Evolutionary conservation across 1,140 invertebrate species (phyloP).

Genomic region (Atta cephalotes): DNA sequence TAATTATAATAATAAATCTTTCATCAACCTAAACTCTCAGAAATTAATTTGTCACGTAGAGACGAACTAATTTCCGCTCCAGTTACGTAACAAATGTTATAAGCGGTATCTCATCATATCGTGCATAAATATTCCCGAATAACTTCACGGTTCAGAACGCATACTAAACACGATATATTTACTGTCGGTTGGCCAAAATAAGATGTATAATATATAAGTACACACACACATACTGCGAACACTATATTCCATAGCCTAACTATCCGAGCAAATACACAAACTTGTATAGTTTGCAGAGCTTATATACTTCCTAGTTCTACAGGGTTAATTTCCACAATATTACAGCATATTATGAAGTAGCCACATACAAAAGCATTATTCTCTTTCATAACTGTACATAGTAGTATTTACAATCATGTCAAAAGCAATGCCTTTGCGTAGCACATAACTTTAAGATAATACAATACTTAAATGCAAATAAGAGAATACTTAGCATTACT

Average conservation of each 20-base stretch:
- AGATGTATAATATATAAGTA: background rate
- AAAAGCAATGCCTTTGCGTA: background rate
- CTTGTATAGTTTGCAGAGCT: conserved; percentile 6
- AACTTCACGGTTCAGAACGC: conserved; percentile 5
- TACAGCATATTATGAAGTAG: conserved; percentile 26
- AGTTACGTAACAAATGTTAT: conserved; percentile 40
- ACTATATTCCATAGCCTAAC: background rate
- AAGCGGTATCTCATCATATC: background rate
- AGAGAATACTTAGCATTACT: background rate
- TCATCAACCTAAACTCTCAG: background rate
- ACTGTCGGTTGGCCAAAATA: conserved; percentile 16
- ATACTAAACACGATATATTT: conserved; percentile 1
- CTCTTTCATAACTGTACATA: background rate
- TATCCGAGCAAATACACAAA: conserved; percentile 11
- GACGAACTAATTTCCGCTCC: background rate
- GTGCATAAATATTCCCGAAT: conserved; percentile 7
- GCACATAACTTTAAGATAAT: background rate
- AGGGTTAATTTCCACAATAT: conserved; percentile 42
- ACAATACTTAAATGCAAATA: background rate
- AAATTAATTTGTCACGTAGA: conserved; percentile 5
- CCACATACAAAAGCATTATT: conserved; percentile 26
- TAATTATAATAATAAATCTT: background rate
- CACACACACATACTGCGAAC: background rate
- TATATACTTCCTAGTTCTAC: conserved; percentile 12
- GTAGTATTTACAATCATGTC: conserved; percentile 15